Base-by-base conservation (phyloP, 2,797 vertebrate genomes). In the Mus spretus region DNA sequence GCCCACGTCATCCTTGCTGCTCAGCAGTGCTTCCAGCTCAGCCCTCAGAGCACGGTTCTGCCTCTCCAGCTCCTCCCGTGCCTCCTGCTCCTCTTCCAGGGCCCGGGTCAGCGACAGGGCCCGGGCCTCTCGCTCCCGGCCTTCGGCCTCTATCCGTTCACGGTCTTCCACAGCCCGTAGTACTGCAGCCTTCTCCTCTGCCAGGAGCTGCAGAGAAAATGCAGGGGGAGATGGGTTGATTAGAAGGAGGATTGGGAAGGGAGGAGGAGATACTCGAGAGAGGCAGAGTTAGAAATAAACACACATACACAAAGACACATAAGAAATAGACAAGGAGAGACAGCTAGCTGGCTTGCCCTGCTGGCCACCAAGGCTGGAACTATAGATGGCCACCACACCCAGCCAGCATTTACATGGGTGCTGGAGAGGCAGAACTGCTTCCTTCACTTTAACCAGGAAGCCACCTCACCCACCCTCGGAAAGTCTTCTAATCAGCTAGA, bases 1-100 rank as follows among this genome's bases (percentile, higher is more conserved):
- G 98, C 99, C 99, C 2, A 99, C 99, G 2, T 99, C 99, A 0
- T 99, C 99, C 98, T 99, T 99, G 97, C 99, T 99, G 97, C 99
- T 99, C 59, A 99, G 99, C 6, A 99, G 98, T 24, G 99, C 99
- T 72, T 99, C 99, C 99, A 99, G 99, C 97, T 99, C 99, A 0
- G 98, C 93, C 19, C 99, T 98, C 20, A 99, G 98, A 74, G 99
- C 99, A 93, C 99, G 99, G 98, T 99, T 99, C 97, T 98, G 96
- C 93, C 99, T 98, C 97, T 99, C 99, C 6, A 99, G 98, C 97
- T 99, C 99, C 78, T 99, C 99, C 24, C 98, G 98, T 9, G 99
- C 98, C 59, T 99, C 99, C 82, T 99, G 98, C 61, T 99, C 98
- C 95, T 99, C 99, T 98, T 99, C 99, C 95, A 99, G 98, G 0